These are phyloP conservation scores for Netelia melanura DNA, from an alignment of 2,888 invertebrate genomes.

Conservation along the genomic window DNA sequence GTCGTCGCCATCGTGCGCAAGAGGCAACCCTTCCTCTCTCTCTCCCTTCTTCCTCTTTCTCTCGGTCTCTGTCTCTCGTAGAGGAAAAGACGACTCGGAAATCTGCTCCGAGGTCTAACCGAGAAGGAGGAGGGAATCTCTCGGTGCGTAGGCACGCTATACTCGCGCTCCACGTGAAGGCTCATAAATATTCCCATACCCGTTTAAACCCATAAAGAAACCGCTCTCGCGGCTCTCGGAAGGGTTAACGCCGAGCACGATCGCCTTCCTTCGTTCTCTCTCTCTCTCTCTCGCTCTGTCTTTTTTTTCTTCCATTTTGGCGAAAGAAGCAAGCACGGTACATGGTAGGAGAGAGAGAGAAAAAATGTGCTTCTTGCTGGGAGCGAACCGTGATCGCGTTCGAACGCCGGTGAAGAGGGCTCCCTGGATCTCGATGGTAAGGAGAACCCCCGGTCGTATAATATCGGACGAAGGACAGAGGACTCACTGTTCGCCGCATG, in stretches of 20 bases:
- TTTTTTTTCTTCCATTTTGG: slow-evolving; percentile 37
- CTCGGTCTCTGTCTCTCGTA: slow-evolving; percentile 26
- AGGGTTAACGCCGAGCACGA: slow-evolving; percentile 79
- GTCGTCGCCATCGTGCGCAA: slow-evolving; percentile 18
- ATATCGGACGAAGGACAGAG: slow-evolving; percentile 76
- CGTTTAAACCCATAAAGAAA: slow-evolving; percentile 83
- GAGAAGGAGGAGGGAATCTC: slow-evolving; percentile 56
- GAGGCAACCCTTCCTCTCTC: not conserved
- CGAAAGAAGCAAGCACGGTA: slow-evolving; percentile 51
- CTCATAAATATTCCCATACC: slow-evolving; percentile 82
- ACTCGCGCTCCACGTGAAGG: slow-evolving; percentile 75
- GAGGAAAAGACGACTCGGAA: slow-evolving; percentile 56
- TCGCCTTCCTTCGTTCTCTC: slow-evolving; percentile 70
- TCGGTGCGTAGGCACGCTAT: slow-evolving; percentile 70
- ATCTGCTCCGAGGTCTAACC: slow-evolving; percentile 64
- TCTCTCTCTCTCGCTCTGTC: slow-evolving; percentile 14
- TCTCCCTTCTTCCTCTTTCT: not conserved
- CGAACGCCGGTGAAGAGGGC: slow-evolving; percentile 65
- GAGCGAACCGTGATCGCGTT: slow-evolving; percentile 65
- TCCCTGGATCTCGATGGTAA: slow-evolving; percentile 67
- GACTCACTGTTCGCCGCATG: slow-evolving; percentile 75
- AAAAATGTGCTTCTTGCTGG: slow-evolving; percentile 66
- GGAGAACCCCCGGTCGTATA: slow-evolving; percentile 66
- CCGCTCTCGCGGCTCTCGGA: slow-evolving; percentile 79
- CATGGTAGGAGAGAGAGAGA: slow-evolving; percentile 17